Evolutionary conservation across 2,113 vertebrate genomes (phyloP), one percentile per base, ranked within the genome.

Genomic region (Hypocryptadius cinnamomeus): DNA sequence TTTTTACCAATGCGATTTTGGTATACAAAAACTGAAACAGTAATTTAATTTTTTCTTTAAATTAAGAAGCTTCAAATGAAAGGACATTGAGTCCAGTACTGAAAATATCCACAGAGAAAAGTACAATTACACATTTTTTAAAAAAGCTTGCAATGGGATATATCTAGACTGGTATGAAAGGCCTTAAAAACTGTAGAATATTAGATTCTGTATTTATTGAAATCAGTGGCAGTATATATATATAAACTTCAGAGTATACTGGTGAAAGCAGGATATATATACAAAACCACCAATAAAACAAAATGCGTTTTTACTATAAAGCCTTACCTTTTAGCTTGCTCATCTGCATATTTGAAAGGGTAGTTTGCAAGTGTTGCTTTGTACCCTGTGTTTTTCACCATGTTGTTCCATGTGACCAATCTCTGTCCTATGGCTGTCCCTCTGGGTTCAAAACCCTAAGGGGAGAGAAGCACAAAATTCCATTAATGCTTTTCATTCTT

Each of bases 321-420:
- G 3, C n/a, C 76, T 98, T 98, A 99, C 99, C 98, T 99, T 97
- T 99, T 99, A 86, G 99, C 99, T 97, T 99, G 99, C 85, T 99
- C 99, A 53, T 99, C 99, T 63, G 99, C 99, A 76, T 99, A 99
- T 97, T 99, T 99, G 96, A 99, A 99, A 71, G 99, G 99, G 72
- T 99, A 99, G 95, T 99, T 99, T 59, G 99, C 99, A 93, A 99
- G 97, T 1, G 99, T 99, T 59, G 99, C 99, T 98, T 99, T 99
- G 97, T 99, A 99, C 8, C 99, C 99, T 3, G 99, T 99, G 84
- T 99, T 99, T 97, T 99, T 99, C 98, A 99, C 98, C 99, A 99
- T 99, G 84, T 99, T 99, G 96, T 99, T 99, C 99, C 99, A 99
- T 0, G 99, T 99, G 91, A 99, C 98, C 96, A 99, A 92, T n/a